Evolutionary conservation across 1,140 invertebrate species (phyloP).

Genomic region (Camponotus pennsylvanicus): DNA sequence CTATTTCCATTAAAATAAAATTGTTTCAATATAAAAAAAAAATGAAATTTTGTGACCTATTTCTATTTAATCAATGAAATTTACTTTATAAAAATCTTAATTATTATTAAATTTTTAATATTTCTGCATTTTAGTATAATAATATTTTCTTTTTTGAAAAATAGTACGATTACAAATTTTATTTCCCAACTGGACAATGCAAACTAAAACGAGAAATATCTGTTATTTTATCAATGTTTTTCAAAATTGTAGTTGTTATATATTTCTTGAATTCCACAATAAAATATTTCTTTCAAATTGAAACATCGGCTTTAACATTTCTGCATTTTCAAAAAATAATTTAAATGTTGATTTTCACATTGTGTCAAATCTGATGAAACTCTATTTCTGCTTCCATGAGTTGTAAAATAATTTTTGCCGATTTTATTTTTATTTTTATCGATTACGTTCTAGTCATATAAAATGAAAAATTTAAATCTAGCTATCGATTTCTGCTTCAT

Average conservation of each 20-base stretch:
- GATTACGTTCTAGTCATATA: not conserved
- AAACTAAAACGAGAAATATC: not conserved
- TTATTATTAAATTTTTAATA: constrained; percentile 10
- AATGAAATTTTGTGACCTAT: constrained; percentile 2
- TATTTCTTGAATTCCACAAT: not conserved
- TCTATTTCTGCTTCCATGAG: not conserved
- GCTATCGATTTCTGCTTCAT: constrained; percentile 14
- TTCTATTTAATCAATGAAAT: not conserved
- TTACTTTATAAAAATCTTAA: constrained; percentile 20
- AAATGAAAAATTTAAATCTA: constrained; percentile 1
- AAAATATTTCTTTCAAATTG: constrained; percentile 2
- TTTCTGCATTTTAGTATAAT: not conserved
- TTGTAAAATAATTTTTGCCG: not conserved
- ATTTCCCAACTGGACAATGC: not conserved
- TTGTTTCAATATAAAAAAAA: not conserved
- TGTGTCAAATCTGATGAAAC: not conserved
- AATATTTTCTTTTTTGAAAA: not conserved
- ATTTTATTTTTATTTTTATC: constrained; percentile 5
- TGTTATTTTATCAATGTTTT: constrained; percentile 12
- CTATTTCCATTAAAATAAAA: no score
- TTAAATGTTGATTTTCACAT: constrained; percentile 17
- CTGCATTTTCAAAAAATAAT: not conserved
- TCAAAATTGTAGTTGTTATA: not conserved
- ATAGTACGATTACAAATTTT: not conserved
- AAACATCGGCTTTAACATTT: constrained; percentile 16